Conservation (phyloP, 2,888 invertebrate species). For the Melanchra persicariae region DNA sequence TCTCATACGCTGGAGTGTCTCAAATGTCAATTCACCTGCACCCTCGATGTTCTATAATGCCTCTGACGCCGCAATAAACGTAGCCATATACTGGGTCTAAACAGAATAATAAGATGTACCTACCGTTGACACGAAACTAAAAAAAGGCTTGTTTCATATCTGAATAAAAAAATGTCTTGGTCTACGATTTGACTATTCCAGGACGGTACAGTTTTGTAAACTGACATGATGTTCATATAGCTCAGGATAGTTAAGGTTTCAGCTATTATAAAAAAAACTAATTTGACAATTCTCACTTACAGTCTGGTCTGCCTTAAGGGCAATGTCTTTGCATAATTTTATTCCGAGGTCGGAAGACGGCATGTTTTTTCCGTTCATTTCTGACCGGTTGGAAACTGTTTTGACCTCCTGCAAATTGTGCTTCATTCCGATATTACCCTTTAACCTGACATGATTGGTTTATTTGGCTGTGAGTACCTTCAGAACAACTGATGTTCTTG, state of each 20-base stretch:
- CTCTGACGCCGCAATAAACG: too few species aligned
- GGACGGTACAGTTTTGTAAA: background rate
- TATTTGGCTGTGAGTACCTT: constrained; percentile 38
- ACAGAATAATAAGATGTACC: background rate
- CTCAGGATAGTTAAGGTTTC: too few species aligned
- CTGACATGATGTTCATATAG: background rate
- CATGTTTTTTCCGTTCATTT: background rate
- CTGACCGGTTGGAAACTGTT: constrained; percentile 11
- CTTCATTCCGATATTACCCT: constrained; percentile 22
- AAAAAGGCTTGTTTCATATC: background rate
- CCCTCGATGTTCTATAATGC: too few species aligned
- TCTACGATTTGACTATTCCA: background rate
- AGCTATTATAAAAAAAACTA: too few species aligned
- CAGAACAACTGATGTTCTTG: constrained; percentile 11
- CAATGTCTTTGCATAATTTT: background rate
- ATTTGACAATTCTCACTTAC: too few species aligned
- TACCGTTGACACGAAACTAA: background rate
- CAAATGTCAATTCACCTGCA: too few species aligned
- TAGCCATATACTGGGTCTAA: background rate
- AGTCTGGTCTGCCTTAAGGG: background rate
- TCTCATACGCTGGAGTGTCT: too few species aligned
- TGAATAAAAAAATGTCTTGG: background rate
- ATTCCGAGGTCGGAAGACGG: too few species aligned
- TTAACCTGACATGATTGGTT: constrained; percentile 36
- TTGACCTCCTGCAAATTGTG: constrained; percentile 26